Evolutionary conservation across 2,113 vertebrate species (phyloP).

Genomic region (Machaerirhynchus nigripectus): DNA sequence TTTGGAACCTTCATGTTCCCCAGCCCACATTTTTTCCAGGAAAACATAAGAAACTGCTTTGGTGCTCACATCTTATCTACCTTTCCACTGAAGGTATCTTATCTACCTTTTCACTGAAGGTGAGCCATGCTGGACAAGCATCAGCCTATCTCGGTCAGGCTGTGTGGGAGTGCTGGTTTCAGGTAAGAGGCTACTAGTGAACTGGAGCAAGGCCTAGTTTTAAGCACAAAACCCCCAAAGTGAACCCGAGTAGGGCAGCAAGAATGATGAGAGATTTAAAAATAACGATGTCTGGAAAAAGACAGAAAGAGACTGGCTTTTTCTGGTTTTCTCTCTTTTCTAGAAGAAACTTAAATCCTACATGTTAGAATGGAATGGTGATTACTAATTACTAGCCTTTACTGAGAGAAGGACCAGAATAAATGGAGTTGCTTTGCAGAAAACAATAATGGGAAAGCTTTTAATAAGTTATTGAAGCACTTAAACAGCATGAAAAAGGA

Average conservation of each 20-base stretch:
- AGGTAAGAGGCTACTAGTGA: background rate
- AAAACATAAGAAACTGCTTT: background rate
- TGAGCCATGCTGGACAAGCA: background rate
- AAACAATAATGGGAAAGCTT: background rate
- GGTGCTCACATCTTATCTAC: background rate
- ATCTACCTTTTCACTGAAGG: background rate
- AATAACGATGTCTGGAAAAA: background rate
- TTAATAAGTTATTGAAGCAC: background rate
- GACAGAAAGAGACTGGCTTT: accelerated
- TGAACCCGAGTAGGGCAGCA: background rate
- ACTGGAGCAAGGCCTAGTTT: background rate
- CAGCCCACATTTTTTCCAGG: background rate
- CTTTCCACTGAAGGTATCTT: background rate
- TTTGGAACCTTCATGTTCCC: background rate
- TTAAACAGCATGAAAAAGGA: background rate
- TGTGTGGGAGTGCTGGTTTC: background rate
- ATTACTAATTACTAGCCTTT: background rate
- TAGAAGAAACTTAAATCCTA: background rate
- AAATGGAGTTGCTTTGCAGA: background rate
- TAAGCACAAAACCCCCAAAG: background rate
- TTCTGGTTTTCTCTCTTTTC: background rate
- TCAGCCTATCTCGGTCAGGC: background rate
- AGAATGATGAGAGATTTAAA: background rate
- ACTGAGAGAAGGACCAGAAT: background rate
- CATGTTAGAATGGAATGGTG: background rate